A percentile compares a stretch with the other conserved stretches of the same genome.
phyloP scores from a whole-genome alignment of 1,140 invertebrate species.

The Dendroctonus ponderosae region DNA sequence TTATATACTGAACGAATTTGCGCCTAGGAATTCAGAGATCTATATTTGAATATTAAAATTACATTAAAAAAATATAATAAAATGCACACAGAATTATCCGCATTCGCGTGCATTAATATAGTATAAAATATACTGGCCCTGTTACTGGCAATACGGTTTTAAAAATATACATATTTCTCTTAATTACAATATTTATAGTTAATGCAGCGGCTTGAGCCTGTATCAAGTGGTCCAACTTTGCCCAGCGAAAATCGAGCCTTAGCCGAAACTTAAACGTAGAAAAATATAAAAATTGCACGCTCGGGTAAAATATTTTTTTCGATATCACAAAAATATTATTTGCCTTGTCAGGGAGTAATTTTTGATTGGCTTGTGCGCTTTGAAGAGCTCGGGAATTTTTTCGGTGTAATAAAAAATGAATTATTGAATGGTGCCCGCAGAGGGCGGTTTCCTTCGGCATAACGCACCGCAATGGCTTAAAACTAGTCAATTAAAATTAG shows the following conservation, averaged over 20 bases:
- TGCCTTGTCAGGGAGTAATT: not conserved
- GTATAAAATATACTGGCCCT: constrained; percentile 31
- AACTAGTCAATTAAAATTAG: constrained; percentile 6
- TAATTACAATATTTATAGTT: not conserved
- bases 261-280: not conserved
- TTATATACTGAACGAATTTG: constrained; percentile 6
- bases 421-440: not conserved
- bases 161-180: constrained; percentile 10
- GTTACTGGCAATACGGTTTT: constrained; percentile 30
- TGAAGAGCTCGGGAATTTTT: not conserved
- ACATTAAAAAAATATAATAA: constrained; percentile 2
- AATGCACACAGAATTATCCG: not conserved
- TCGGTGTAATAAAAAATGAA: constrained; percentile 1
- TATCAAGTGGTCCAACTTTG: not conserved
- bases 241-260: not conserved
- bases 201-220: not conserved
- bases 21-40: constrained; percentile 4
- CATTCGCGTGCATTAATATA: constrained; percentile 10
- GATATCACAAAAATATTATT: constrained; percentile 1
- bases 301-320: not conserved
- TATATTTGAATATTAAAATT: constrained; percentile 4
- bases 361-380: not conserved
- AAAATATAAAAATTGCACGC: constrained; percentile 1
- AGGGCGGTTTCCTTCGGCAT: too few relatives aligned
- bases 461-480: not conserved